Percentiles rank a stretch among this genome's conserved stretches.
Evolutionary conservation across 2,797 vertebrate genomes (phyloP).

Genomic region (Hipposideros larvatus): DNA sequence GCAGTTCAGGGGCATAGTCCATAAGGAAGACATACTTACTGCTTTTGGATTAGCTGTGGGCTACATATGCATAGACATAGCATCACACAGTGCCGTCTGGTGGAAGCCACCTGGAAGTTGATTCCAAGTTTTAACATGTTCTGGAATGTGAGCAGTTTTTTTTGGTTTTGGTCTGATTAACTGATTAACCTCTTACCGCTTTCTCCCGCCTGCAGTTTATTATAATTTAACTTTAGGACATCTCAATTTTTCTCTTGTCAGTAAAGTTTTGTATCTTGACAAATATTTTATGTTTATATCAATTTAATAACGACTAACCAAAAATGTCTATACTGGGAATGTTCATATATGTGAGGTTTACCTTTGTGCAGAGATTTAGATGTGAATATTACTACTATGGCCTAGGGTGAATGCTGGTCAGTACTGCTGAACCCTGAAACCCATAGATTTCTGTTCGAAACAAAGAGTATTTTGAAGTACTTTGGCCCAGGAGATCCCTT

Average conservation of each 20-base stretch:
- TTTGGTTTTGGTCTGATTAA: background rate
- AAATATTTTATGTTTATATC: slow-evolving; percentile 54
- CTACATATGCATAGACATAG: background rate
- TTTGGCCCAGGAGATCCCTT: slow-evolving; percentile 18
- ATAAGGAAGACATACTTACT: background rate
- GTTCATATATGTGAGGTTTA: background rate
- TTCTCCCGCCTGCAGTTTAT: background rate
- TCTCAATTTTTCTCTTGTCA: background rate
- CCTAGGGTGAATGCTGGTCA: background rate
- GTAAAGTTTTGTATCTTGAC: slow-evolving; percentile 35
- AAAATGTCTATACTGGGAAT: background rate
- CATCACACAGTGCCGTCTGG: background rate
- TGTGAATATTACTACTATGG: background rate
- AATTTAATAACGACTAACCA: slow-evolving; percentile 37
- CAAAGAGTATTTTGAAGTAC: background rate
- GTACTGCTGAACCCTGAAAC: background rate
- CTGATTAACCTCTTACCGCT: background rate
- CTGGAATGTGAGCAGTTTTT: background rate
- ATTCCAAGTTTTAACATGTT: background rate
- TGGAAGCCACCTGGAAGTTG: background rate
- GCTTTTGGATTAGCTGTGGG: background rate
- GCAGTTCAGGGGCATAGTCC: background rate
- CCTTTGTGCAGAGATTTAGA: background rate
- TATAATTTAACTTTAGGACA: background rate
- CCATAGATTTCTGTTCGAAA: slow-evolving; percentile 21